Percentiles rank a stretch among this genome's conserved stretches.
Evolutionary conservation across 2,888 invertebrate genomes (phyloP).

Genomic region (Orchesella flavescens): DNA sequence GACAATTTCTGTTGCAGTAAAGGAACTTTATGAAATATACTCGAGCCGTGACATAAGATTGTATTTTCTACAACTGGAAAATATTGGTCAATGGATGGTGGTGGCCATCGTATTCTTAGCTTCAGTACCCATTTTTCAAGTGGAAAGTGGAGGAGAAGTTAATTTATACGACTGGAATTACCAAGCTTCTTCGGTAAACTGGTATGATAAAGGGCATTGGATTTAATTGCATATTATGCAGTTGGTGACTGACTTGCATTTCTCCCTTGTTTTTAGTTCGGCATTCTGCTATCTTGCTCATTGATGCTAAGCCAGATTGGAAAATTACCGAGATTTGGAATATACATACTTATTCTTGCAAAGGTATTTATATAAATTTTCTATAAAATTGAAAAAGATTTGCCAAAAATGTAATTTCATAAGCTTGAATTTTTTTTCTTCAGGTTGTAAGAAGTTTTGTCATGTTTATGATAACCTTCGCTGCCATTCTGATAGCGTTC

Average conservation of each 20-base stretch:
- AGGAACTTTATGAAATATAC: slow-evolving; percentile 58
- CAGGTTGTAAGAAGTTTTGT: slow-evolving; percentile 29
- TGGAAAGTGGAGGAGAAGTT: background rate
- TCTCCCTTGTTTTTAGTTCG: slow-evolving; percentile 39
- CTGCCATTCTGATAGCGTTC: slow-evolving; percentile 50
- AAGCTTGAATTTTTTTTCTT: background rate
- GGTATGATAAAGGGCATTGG: background rate
- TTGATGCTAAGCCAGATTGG: slow-evolving; percentile 56
- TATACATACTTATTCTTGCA: slow-evolving; percentile 51
- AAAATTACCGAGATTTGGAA: slow-evolving; percentile 50
- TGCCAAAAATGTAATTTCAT: background rate
- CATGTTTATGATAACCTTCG: slow-evolving; percentile 53
- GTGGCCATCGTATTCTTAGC: slow-evolving; percentile 23
- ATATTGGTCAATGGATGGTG: slow-evolving; percentile 46
- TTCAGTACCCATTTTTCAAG: slow-evolving; percentile 11
- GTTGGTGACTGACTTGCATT: background rate
- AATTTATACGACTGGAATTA: slow-evolving; percentile 52
- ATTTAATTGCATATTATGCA: background rate
- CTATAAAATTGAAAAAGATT: background rate
- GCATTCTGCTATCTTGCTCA: slow-evolving; percentile 56
- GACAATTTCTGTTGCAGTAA: slow-evolving; percentile 15
- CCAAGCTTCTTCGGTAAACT: slow-evolving; percentile 54
- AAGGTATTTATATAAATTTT: slow-evolving; percentile 36
- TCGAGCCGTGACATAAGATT: slow-evolving; percentile 1
- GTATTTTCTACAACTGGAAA: slow-evolving; percentile 55